Base-by-base conservation (phyloP, 2,888 invertebrate genomes). In the Lymantria monacha region DNA sequence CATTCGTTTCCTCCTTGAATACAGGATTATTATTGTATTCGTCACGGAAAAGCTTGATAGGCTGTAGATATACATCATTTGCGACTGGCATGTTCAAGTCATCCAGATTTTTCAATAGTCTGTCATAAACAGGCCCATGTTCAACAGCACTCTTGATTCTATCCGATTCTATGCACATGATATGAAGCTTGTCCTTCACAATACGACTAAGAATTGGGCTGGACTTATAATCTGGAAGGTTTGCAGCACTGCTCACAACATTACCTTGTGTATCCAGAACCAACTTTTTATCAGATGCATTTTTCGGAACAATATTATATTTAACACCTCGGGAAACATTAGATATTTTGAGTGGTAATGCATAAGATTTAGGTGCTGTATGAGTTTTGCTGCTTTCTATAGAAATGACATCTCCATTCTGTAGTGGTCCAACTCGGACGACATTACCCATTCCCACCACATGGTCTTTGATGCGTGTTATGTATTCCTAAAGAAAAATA, bases 391-490 rank as follows among this genome's bases (percentile, higher is more conserved):
- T 87, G 59, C 76, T 88, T 57, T 91, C 90, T 0, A 92, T 79
- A 0, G 86, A 85, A 51, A 83, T 85, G 9, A 88, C 75, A 67
- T 91, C 87, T 22, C 89, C 89, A 55, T 76, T 93, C 68, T 83
- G 92, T 57, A 83, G 83, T 7, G 91, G 92, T 7, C 91, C 92
- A 51, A 94, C 92, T 79, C 95, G 84, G 3, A 93, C 93, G 10
- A 95, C 95, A 74, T 92, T 93, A 48, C 95, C 96, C 89, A 95
- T 95, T 7, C 96, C 96, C 12, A 94, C 94, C 51, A 94, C 95
- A 80, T 95, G 93, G 47, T 93, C 94, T 63, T 95, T 94, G 64
- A 95, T 92, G 52, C 89, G 85, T 5, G 87, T 85, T 44, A 91
- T 90, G 64, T 91, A 91, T 79, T 91, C 91, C 90, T 91, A 78